Evolutionary conservation across 2,113 vertebrate genomes (phyloP).

Genomic region (Limanda limanda): DNA sequence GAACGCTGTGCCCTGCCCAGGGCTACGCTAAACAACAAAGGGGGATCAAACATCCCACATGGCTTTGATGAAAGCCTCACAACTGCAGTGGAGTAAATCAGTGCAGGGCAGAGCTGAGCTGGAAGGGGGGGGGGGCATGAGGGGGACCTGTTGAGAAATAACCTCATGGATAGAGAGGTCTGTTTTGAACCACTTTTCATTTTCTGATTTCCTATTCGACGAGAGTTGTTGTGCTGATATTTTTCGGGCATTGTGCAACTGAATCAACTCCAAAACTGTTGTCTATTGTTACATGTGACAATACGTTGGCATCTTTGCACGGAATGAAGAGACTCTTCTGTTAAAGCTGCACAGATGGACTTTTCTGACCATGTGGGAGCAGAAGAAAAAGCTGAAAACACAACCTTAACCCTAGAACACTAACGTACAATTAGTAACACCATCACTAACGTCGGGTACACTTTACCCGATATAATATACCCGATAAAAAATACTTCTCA

Average conservation of each 20-base stretch:
- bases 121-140: conserved; percentile 5
- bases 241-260: background rate
- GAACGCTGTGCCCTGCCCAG: conserved; percentile 31
- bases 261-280: too few relatives aligned
- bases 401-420: too few relatives aligned
- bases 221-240: background rate
- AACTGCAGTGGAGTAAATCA: conserved; percentile 47
- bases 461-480: too few relatives aligned
- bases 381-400: background rate
- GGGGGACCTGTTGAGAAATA: conserved; percentile 20
- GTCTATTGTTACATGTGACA: too few relatives aligned
- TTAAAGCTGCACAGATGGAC: too few relatives aligned
- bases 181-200: background rate
- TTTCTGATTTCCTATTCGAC: background rate
- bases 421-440: too few relatives aligned
- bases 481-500: too few relatives aligned
- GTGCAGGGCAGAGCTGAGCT: conserved; percentile 28
- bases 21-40: conserved; percentile 57
- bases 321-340: too few relatives aligned
- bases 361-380: too few relatives aligned
- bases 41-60: conserved; percentile 57
- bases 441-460: too few relatives aligned
- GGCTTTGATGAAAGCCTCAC: conserved; percentile 60
- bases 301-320: too few relatives aligned
- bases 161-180: background rate